Evolutionary conservation across 2,888 invertebrate species (phyloP).

Genomic region (Caenorhabditis panamensis): DNA sequence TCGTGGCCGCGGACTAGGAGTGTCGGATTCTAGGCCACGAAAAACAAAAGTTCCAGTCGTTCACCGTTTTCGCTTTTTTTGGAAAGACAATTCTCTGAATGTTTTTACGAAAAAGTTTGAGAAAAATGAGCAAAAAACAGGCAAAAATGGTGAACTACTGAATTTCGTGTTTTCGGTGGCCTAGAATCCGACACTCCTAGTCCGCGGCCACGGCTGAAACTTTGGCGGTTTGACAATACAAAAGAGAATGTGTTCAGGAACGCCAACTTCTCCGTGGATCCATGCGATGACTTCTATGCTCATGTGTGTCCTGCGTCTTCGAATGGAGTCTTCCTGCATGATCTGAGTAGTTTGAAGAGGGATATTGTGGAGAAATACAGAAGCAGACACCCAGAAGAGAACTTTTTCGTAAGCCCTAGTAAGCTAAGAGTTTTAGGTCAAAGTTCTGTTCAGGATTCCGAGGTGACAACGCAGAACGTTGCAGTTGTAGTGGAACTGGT

Average conservation of each 20-base stretch:
- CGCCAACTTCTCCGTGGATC: constrained; percentile 45
- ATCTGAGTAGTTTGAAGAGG: neutral
- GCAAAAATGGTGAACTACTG: too few species aligned
- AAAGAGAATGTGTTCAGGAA: constrained; percentile 24
- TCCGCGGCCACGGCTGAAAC: too few species aligned
- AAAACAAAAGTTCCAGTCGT: too few species aligned
- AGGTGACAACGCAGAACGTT: neutral
- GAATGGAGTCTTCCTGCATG: neutral
- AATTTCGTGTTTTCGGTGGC: too few species aligned
- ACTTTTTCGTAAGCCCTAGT: constrained; percentile 12
- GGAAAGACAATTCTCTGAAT: too few species aligned
- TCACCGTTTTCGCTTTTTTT: too few species aligned
- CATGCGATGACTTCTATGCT: constrained; percentile 47
- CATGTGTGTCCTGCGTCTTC: constrained; percentile 31
- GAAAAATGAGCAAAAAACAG: too few species aligned
- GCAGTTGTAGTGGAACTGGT: neutral
- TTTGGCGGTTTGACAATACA: too few species aligned
- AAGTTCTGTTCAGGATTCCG: neutral
- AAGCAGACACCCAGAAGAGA: neutral
- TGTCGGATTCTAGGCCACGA: too few species aligned
- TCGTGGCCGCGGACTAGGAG: too few species aligned
- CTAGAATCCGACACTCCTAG: too few species aligned
- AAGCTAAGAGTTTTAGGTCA: neutral
- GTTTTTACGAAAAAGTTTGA: too few species aligned
- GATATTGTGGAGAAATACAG: constrained; percentile 9